A percentile compares a stretch with the other conserved stretches of the same genome.
These are phyloP conservation scores for Aphelenchoides bicaudatus DNA, from an alignment of 2,888 invertebrate species.

Conservation along the genomic window DNA sequence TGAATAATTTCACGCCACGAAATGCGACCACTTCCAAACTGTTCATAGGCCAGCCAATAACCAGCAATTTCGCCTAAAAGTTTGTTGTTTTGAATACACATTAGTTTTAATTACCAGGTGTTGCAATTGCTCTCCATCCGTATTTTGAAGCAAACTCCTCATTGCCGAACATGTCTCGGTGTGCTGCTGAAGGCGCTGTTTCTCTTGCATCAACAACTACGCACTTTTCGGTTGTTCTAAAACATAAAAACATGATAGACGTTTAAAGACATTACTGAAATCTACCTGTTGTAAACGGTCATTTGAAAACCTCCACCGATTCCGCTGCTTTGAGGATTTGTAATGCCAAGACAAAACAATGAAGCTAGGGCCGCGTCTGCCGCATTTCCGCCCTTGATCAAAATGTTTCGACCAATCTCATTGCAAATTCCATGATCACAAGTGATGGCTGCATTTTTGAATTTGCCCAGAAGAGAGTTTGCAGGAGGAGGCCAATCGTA, in stretches of 20 bases:
- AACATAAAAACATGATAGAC: slow-evolving; percentile 16
- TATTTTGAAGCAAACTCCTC: slow-evolving; percentile 39
- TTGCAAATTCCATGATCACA: slow-evolving; percentile 51
- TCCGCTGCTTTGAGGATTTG: slow-evolving; percentile 80
- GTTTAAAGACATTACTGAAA: slow-evolving; percentile 18
- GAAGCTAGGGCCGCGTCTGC: slow-evolving; percentile 83
- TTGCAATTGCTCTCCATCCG: slow-evolving; percentile 50
- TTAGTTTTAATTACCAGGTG: too few relatives aligned
- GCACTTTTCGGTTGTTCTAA: slow-evolving; percentile 43
- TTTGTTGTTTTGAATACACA: too few relatives aligned
- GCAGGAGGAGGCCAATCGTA: slow-evolving; percentile 53
- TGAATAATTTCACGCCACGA: slow-evolving; percentile 46
- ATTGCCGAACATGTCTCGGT: slow-evolving; percentile 61
- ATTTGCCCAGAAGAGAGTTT: slow-evolving; percentile 41
- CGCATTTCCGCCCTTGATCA: slow-evolving; percentile 69
- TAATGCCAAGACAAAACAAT: slow-evolving; percentile 78
- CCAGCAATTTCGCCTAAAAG: slow-evolving; percentile 59
- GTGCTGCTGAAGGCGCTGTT: slow-evolving; percentile 66
- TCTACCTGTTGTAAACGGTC: slow-evolving; percentile 71
- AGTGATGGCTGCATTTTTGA: slow-evolving; percentile 51
- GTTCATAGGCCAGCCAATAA: slow-evolving; percentile 51
- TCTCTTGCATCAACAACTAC: slow-evolving; percentile 63
- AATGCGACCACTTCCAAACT: slow-evolving; percentile 55
- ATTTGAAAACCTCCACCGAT: slow-evolving; percentile 81
- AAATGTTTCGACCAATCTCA: slow-evolving; percentile 65